Percentiles rank a stretch among this genome's conserved stretches.
Evolutionary conservation across 2,888 invertebrate species (phyloP).

Genomic region (Phorcus lineatus): DNA sequence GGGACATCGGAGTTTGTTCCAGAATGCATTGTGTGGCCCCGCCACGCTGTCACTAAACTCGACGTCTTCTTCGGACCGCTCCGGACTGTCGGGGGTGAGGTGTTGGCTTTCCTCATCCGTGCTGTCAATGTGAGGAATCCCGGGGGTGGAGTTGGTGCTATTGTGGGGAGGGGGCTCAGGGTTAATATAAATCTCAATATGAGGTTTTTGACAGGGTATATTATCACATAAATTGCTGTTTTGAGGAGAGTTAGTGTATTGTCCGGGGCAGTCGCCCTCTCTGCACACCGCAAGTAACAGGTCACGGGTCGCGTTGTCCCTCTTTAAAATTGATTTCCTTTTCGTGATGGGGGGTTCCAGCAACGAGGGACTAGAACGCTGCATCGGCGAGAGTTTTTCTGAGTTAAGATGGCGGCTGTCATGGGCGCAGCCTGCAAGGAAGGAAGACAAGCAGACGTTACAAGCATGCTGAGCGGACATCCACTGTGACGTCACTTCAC

Average conservation of each 20-base stretch:
- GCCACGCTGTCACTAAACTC: slow-evolving; percentile 63
- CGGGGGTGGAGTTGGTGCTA: slow-evolving; percentile 23
- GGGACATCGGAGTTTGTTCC: slow-evolving; percentile 46
- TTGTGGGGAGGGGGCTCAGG: slow-evolving; percentile 35
- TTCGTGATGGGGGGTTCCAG: slow-evolving; percentile 70
- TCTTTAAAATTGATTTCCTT: slow-evolving; percentile 87
- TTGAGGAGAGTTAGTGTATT: slow-evolving; percentile 22
- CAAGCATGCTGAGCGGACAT: slow-evolving; percentile 20
- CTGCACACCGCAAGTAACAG: slow-evolving; percentile 79
- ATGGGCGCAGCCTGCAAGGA: slow-evolving; percentile 10
- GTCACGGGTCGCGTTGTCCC: slow-evolving; percentile 80
- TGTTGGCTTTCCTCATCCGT: slow-evolving; percentile 47
- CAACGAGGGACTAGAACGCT: slow-evolving; percentile 54
- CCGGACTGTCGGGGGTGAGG: slow-evolving; percentile 49
- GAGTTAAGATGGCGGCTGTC: background rate
- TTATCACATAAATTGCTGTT: slow-evolving; percentile 27
- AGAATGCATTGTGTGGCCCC: slow-evolving; percentile 9
- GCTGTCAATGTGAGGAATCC: slow-evolving; percentile 27
- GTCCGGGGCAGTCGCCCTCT: slow-evolving; percentile 30
- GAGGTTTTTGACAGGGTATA: slow-evolving; percentile 23
- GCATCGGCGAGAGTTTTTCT: slow-evolving; percentile 37
- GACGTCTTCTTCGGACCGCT: slow-evolving; percentile 59
- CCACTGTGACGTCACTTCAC: slow-evolving; percentile 23
- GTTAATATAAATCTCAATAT: slow-evolving; percentile 23
- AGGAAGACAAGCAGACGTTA: slow-evolving; percentile 14